Evolutionary conservation across 1,140 invertebrate genomes (phyloP).

Genomic region (Micrasema minimum): DNA sequence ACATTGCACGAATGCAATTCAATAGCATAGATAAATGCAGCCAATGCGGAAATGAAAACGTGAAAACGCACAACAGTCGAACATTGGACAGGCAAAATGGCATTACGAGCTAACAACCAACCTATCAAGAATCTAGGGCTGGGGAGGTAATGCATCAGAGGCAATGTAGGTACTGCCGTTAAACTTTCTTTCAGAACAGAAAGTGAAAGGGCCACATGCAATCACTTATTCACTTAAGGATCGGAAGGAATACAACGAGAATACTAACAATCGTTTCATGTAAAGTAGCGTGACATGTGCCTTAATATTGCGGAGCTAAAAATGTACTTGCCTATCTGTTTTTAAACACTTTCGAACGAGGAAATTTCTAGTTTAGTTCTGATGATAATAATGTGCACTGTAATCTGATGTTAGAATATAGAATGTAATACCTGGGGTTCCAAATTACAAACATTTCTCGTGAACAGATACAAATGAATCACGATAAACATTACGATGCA

Average conservation of each 20-base stretch:
- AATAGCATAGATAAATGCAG: conserved; percentile 31
- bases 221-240: conserved; percentile 4
- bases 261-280: too few species aligned
- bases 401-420: too few species aligned
- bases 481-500: too few species aligned
- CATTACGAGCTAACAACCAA: neutral
- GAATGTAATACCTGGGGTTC: too few species aligned
- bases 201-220: conserved; percentile 25
- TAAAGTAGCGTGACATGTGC: too few species aligned
- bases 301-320: too few species aligned
- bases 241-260: conserved; percentile 12
- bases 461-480: too few species aligned
- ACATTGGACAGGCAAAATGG: conserved; percentile 10
- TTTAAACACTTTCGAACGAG: too few species aligned
- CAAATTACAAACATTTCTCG: too few species aligned
- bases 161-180: neutral
- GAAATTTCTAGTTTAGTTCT: too few species aligned
- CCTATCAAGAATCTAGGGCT: neutral
- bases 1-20: conserved; percentile 40
- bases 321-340: too few species aligned
- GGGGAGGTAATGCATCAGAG: conserved; percentile 16
- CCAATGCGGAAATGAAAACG: conserved; percentile 41
- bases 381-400: too few species aligned
- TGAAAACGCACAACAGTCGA: conserved; percentile 37
- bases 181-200: conserved; percentile 24